Evolutionary conservation across 2,113 vertebrate genomes (phyloP), one percentile per base, ranked within the genome.

Genomic region (Chaetops frenatus): DNA sequence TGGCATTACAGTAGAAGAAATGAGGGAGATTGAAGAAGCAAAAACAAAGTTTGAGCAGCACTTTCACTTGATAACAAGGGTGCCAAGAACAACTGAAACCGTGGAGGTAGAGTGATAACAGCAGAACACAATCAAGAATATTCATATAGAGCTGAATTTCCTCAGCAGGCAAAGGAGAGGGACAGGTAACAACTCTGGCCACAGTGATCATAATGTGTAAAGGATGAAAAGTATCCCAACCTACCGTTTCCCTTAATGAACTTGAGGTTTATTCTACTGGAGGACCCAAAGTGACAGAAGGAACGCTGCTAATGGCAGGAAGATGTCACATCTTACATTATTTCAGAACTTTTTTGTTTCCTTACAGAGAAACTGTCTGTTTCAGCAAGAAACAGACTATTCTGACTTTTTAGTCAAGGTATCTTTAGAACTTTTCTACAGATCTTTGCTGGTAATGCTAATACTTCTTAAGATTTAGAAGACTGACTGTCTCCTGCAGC

Each of bases 1-100:
- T 19, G 42, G 27, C 53, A 33, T n/a, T 86, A 66, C 20, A 81
- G 57, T 18, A 53, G 24, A 31, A 86, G 47, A 86, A 96, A 78
- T 0, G 0, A 44, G 17, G 33, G 18, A 86, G 17, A 10, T 0
- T 44, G 25, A 22, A 73, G 47, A 90, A 50, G 11, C 1, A 74
- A 56, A 72, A 61, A 2, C 40, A 62, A 11, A 12, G 3, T 31
- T 70, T 69, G 24, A 70, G 20, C 18, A 66, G 12, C 12, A 28
- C 3, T 57, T 88, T 56, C 50, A 25, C 33, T 64, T 86, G 27
- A 25, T 66, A 60, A 62, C 2, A 50, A 40, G 2, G 3, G 3
- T 56, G 70, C 28, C 6, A 40, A 72, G 66, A 91, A 58, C 25
- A 91, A 58, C 22, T 15, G 28, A 67, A 90, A 48, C 19, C 18